Evolutionary conservation across 2,797 vertebrate species (phyloP).

Genomic region (Pygocentrus nattereri): DNA sequence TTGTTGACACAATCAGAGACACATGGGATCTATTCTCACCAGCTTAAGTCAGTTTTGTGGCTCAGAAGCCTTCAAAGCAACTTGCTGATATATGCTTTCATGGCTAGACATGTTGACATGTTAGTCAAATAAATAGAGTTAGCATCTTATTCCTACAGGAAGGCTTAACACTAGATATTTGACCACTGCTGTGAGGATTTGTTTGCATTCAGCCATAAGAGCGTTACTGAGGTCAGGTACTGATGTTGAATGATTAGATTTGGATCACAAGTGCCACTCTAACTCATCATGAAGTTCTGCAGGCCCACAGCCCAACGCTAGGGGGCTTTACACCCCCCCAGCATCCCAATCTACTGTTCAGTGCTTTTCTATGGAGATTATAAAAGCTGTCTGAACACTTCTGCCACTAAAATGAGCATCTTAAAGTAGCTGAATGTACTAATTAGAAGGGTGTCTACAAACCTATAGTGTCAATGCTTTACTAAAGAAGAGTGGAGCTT

Average conservation of each 20-base stretch:
- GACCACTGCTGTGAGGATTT: too few relatives aligned
- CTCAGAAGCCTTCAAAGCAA: neutral
- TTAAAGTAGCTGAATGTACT: neutral
- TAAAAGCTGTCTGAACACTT: neutral
- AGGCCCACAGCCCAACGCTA: too few relatives aligned
- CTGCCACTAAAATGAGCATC: neutral
- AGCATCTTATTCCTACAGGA: neutral
- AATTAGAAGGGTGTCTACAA: neutral
- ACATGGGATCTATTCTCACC: neutral
- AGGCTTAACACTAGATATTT: neutral
- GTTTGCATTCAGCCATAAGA: too few relatives aligned
- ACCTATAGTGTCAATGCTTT: neutral
- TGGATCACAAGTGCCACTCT: too few relatives aligned
- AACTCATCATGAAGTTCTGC: too few relatives aligned
- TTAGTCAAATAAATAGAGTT: neutral
- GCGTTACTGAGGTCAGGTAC: too few relatives aligned
- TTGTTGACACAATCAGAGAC: neutral
- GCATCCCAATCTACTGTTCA: too few relatives aligned
- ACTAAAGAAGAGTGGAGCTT: neutral
- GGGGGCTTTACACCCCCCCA: too few relatives aligned
- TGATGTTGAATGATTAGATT: too few relatives aligned
- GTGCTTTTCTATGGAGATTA: too few relatives aligned
- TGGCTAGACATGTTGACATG: neutral
- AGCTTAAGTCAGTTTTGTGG: neutral
- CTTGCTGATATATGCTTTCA: neutral